Evolutionary conservation across 2,888 invertebrate species (phyloP).

Genomic region (Plebejus argus): DNA sequence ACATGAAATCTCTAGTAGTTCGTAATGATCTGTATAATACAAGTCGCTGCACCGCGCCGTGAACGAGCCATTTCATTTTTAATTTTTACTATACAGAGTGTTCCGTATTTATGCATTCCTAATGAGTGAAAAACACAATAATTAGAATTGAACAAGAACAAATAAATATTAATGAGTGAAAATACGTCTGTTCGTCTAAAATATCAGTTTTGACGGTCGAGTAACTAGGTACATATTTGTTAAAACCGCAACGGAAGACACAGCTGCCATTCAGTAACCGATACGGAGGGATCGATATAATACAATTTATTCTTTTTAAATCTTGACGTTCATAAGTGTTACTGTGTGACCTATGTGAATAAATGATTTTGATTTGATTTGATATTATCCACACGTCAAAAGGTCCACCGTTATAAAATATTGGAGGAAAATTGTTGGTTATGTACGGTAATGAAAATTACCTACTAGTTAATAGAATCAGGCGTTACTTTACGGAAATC

Average conservation of each 20-base stretch:
- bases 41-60: constrained; percentile 40
- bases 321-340: too few relatives aligned
- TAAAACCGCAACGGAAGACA: constrained; percentile 16
- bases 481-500: too few relatives aligned
- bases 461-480: too few relatives aligned
- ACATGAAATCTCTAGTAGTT: neutral
- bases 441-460: neutral
- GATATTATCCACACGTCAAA: constrained; percentile 12
- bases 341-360: too few relatives aligned
- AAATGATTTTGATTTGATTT: too few relatives aligned
- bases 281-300: neutral
- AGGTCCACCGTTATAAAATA: neutral
- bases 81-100: constrained; percentile 1
- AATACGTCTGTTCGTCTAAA: neutral
- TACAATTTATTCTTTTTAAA: too few relatives aligned
- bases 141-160: neutral
- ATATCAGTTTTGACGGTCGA: neutral
- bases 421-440: neutral
- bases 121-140: constrained; percentile 4
- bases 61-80: constrained; percentile 26
- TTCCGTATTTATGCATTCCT: neutral
- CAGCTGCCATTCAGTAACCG: constrained; percentile 10
- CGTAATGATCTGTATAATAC: constrained; percentile 15
- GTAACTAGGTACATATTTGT: constrained; percentile 13
- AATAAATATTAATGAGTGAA: constrained; percentile 3